Conservation (phyloP, 1,140 invertebrate genomes). For the Anoplolepis gracilipes region DNA sequence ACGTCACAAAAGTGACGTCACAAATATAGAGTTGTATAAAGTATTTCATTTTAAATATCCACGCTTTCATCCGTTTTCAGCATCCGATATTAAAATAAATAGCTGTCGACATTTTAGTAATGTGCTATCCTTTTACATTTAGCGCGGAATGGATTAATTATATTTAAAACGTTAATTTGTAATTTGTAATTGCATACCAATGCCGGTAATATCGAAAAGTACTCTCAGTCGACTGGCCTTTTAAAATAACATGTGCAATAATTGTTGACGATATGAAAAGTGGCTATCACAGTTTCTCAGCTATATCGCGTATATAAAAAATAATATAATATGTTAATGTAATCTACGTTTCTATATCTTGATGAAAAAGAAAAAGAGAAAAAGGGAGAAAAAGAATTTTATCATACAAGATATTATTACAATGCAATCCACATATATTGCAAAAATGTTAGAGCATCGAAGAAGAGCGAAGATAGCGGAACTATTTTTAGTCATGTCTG, state of each 20-base stretch:
- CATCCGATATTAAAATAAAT: conserved; percentile 9
- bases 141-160: conserved; percentile 18
- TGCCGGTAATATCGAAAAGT: neutral
- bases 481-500: conserved; percentile 50
- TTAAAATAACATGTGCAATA: conserved; percentile 8
- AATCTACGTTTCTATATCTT: neutral
- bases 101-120: conserved; percentile 21
- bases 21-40: conserved; percentile 29
- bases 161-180: conserved; percentile 26
- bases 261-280: neutral
- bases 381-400: neutral
- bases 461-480: conserved; percentile 32
- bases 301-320: neutral
- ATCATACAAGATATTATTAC: neutral
- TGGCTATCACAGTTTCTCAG: neutral
- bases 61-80: conserved; percentile 11
- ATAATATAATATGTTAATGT: neutral
- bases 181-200: conserved; percentile 26
- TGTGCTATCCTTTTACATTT: neutral
- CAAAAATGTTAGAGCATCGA: conserved; percentile 1
- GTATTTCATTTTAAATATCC: conserved; percentile 26
- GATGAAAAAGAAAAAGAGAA: neutral
- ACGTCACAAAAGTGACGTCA: conserved; percentile 14
- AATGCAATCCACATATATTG: too few relatives aligned
- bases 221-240: neutral